Evolutionary conservation across 2,113 vertebrate species (phyloP).

Genomic region (Aptenodytes forsteri): DNA sequence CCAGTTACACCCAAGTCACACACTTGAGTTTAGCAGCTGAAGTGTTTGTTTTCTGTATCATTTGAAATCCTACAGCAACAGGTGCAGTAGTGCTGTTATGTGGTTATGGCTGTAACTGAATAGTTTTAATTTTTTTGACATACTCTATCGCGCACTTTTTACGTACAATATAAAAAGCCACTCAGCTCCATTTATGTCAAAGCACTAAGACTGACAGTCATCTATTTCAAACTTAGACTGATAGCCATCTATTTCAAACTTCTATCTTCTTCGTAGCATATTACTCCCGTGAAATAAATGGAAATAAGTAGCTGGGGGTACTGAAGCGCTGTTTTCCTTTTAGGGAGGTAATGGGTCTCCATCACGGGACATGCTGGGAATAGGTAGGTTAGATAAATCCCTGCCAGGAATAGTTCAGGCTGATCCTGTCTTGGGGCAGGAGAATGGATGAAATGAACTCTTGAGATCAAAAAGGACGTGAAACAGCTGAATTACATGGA

Average conservation of each 20-base stretch:
- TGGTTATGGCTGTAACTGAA: background rate
- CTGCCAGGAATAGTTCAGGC: background rate
- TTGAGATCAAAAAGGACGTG: background rate
- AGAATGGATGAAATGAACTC: background rate
- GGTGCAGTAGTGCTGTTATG: background rate
- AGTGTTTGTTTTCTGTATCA: background rate
- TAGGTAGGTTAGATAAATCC: background rate
- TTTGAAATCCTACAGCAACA: background rate
- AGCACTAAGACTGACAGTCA: background rate
- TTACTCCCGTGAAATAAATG: background rate
- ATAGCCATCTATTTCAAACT: too few relatives aligned
- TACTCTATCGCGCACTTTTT: background rate
- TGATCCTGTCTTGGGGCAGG: background rate
- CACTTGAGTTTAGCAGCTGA: background rate
- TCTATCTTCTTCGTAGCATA: background rate
- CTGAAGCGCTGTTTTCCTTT: background rate
- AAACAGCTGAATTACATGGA: background rate
- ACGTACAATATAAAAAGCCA: background rate
- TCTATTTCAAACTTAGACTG: background rate
- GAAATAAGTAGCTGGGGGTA: background rate
- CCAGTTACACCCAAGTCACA: background rate
- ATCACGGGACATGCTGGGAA: fast-evolving
- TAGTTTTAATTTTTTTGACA: background rate
- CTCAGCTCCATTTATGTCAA: background rate
- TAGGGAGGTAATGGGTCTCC: background rate